Base-by-base conservation (phyloP, 2,113 vertebrate genomes). In the Protobothrops flavoviridis region DNA sequence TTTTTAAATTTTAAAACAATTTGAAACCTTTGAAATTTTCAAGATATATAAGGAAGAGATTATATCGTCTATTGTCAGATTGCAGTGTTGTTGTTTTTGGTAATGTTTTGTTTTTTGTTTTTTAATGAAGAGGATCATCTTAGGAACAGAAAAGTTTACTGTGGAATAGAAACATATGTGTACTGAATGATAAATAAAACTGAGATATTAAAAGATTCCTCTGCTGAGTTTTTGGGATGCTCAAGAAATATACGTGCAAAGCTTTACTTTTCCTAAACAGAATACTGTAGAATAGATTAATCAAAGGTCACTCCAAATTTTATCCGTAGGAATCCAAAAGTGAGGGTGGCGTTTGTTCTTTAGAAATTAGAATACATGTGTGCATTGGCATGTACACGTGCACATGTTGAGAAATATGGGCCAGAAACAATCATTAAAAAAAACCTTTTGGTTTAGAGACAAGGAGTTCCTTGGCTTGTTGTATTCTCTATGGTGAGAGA, bases 141-240 rank as follows among this genome's bases (percentile, higher is more conserved):
- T 9, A 56, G n/a, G 29, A 88, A 55, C 15, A 94, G 91, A n/a
- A 33, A 86, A 88, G 3, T 85, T 91, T 87, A 26, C 55, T 53
- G n/a, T 64, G 1, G 94, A 92, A 93, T 85, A 89, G n/a, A 81
- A 94, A 93, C 24, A 50, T 93, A 94, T 94, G 61, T 92, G 81
- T 96, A 93, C 91, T 93, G 96, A 95, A 93, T 88, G 93, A 95
- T 93, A 87, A 91, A 94, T 95, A 93, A 95, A 95, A 94, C 91
- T 96, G 81, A 96, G 94, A 95, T 94, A 94, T 48, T 92, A 23
- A 87, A 94, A 55, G 74, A 85, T 39, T 50, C 86, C 53, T 93
- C 94, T 92, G 56, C 81, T 91, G 90, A 59, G 29, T 15, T n/a
- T 90, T 48, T 93, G 94, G 12, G 7, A 95, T 55, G 0, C 1